A percentile compares a stretch with the other conserved stretches of the same genome.
Conservation (phyloP, 2,113 vertebrate genomes). For the Bambusicola thoracicus region DNA sequence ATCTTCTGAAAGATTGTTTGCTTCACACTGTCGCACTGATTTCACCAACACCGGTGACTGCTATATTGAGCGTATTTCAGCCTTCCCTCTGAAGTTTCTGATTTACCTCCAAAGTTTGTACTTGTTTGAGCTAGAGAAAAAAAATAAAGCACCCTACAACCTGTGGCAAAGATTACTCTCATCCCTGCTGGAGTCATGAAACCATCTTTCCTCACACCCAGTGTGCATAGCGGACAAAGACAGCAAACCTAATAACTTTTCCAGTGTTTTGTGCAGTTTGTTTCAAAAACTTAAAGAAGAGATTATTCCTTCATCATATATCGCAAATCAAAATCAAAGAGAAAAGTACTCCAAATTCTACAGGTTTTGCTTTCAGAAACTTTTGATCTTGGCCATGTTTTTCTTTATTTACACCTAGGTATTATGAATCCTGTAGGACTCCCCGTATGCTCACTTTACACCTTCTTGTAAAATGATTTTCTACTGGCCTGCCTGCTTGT, state of each 20-base stretch:
- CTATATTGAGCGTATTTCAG: conserved; percentile 11
- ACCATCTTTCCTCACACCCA: background rate
- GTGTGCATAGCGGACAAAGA: background rate
- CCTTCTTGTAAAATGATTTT: background rate
- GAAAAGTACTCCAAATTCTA: background rate
- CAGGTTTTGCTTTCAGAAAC: background rate
- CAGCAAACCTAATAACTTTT: background rate
- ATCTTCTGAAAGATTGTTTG: background rate
- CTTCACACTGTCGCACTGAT: conserved; percentile 33
- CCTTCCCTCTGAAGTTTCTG: background rate
- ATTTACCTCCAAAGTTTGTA: background rate
- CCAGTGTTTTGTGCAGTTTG: background rate
- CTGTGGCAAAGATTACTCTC: background rate
- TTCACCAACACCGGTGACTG: background rate
- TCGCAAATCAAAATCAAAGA: background rate
- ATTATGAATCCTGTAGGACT: background rate
- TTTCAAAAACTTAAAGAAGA: background rate
- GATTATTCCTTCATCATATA: background rate
- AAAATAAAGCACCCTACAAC: background rate
- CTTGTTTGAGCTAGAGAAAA: background rate
- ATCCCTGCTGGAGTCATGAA: background rate
- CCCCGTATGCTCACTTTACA: background rate
- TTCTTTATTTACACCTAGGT: background rate
- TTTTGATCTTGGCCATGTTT: background rate
- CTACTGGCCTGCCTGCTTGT: background rate